Evolutionary conservation across 2,888 invertebrate species (phyloP).

Genomic region (Trimorus sp.): DNA sequence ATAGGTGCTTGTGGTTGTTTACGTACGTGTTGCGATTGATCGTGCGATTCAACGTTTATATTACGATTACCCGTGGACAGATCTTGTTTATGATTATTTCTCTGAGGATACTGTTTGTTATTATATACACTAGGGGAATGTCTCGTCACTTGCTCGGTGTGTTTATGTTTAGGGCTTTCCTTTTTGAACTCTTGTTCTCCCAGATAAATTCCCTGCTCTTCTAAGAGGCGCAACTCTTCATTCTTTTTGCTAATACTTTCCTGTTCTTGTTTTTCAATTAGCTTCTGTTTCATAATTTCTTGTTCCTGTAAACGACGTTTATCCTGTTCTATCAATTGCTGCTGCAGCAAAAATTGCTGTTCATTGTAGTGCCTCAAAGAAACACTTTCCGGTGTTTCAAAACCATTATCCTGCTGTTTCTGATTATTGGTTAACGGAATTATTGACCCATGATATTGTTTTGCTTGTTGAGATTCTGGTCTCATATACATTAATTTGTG

Average conservation of each 20-base stretch:
- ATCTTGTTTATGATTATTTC: slow-evolving; percentile 38
- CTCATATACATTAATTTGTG: slow-evolving; percentile 72
- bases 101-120: slow-evolving; percentile 50
- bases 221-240: slow-evolving; percentile 71
- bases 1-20: no score
- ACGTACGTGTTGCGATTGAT: no score
- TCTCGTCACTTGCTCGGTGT: slow-evolving; percentile 29
- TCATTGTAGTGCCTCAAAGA: slow-evolving; percentile 79
- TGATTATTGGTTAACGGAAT: slow-evolving; percentile 73
- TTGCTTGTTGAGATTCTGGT: slow-evolving; percentile 70
- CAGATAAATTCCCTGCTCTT: slow-evolving; percentile 66
- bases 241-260: slow-evolving; percentile 73
- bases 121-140: slow-evolving; percentile 27
- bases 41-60: no score
- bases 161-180: slow-evolving; percentile 47
- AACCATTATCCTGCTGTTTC: slow-evolving; percentile 69
- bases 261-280: slow-evolving; percentile 72
- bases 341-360: slow-evolving; percentile 77
- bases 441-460: slow-evolving; percentile 71
- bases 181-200: slow-evolving; percentile 56
- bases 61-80: no score
- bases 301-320: slow-evolving; percentile 76
- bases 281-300: slow-evolving; percentile 74
- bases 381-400: slow-evolving; percentile 79
- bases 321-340: slow-evolving; percentile 78